Evolutionary conservation across 92 coral and sea anemone species (phyloP).

Genomic region (Umimayanthus chanpuru): DNA sequence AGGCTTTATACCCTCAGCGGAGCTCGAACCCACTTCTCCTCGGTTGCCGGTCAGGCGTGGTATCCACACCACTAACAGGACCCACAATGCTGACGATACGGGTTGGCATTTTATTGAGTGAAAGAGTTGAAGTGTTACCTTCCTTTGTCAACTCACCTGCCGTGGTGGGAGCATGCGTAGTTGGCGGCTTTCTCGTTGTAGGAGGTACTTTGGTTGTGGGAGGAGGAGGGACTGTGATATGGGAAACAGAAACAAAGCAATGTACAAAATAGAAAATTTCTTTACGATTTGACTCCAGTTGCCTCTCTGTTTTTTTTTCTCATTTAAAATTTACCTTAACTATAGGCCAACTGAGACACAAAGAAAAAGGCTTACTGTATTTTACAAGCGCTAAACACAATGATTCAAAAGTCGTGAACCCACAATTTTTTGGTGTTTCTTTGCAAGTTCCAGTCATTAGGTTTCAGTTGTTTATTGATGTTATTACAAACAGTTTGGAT

Average conservation of each 20-base stretch:
- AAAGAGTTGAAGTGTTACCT: background rate
- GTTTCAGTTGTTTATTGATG: no score
- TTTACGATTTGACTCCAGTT: background rate
- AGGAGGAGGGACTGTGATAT: constrained; percentile 41
- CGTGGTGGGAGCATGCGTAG: constrained; percentile 34
- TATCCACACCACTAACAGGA: no score
- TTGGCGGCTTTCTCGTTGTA: constrained; percentile 44
- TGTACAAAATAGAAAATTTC: background rate
- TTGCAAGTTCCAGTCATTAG: no score
- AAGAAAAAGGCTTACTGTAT: background rate
- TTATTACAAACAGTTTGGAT: no score
- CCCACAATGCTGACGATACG: no score
- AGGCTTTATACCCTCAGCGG: no score
- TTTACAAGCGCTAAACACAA: no score
- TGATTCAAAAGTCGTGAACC: no score
- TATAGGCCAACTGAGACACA: background rate
- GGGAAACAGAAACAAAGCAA: background rate
- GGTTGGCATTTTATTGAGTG: background rate
- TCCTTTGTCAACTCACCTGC: background rate
- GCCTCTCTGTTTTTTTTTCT: background rate
- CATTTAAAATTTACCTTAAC: no score
- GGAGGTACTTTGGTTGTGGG: constrained; percentile 44
- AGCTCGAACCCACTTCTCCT: no score
- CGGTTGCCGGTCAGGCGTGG: no score
- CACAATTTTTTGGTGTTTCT: no score